These are phyloP conservation scores for Drosophila putrida DNA, from an alignment of 2,888 invertebrate genomes.

Conservation along the genomic window DNA sequence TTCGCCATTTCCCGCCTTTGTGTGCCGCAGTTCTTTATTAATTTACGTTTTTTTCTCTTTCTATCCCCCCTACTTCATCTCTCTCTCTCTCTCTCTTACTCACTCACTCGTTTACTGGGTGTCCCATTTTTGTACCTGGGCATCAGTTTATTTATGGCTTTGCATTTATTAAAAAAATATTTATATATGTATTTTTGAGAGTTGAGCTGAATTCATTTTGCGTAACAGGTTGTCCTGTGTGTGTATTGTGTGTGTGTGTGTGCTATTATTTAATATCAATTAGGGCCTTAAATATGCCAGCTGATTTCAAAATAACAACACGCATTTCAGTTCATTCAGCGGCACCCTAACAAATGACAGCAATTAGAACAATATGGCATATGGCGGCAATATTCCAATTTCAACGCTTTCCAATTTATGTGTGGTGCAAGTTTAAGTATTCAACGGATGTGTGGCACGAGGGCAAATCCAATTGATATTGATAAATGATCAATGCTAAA, in stretches of 20 bases:
- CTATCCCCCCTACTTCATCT: not conserved
- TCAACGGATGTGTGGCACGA: conserved; percentile 50
- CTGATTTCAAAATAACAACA: conserved; percentile 78
- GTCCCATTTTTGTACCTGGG: conserved; percentile 64
- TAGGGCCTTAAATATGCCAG: conserved; percentile 64
- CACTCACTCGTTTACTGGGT: conserved; percentile 11
- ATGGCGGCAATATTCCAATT: conserved; percentile 67
- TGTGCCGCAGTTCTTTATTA: conserved; percentile 57
- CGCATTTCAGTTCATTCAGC: conserved; percentile 67
- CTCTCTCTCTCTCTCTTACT: not conserved
- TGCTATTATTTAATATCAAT: conserved; percentile 77
- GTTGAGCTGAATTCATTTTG: conserved; percentile 40
- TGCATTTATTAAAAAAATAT: conserved; percentile 73
- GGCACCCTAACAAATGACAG: conserved; percentile 67
- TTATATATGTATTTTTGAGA: conserved; percentile 20
- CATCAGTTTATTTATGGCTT: conserved; percentile 76
- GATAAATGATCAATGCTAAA: conserved; percentile 74
- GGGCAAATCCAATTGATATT: conserved; percentile 60
- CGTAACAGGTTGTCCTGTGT: conserved; percentile 67
- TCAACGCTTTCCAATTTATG: conserved; percentile 67
- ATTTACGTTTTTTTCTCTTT: conserved; percentile 43
- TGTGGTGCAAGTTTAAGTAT: conserved; percentile 41
- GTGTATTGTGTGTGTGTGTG: conserved; percentile 9
- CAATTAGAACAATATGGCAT: conserved; percentile 79
- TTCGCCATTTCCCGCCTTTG: conserved; percentile 43